A percentile compares a stretch with the other conserved stretches of the same genome.
Evolutionary conservation across 2,888 invertebrate genomes (phyloP).

Genomic region (Hemicrepidius hirtus): DNA sequence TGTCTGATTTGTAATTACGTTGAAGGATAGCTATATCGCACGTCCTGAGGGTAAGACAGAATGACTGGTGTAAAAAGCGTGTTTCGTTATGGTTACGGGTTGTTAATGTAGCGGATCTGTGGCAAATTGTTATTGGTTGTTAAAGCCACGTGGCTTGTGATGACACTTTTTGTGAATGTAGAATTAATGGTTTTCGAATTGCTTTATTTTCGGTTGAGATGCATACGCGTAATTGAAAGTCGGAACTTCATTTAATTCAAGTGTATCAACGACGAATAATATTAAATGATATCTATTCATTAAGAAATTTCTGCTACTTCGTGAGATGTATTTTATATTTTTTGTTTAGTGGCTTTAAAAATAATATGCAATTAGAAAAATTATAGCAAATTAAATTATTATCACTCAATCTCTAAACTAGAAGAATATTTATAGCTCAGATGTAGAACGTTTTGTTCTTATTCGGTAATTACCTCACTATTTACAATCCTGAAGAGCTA

Average conservation of each 20-base stretch:
- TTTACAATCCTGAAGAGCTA: not conserved
- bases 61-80: constrained; percentile 46
- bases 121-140: constrained; percentile 72
- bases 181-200: constrained; percentile 51
- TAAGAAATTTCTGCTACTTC: no score
- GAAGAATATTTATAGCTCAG: no score
- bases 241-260: no score
- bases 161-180: constrained; percentile 59
- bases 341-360: no score
- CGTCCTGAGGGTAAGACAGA: constrained; percentile 8
- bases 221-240: no score
- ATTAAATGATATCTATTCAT: no score
- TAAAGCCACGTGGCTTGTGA: constrained; percentile 69
- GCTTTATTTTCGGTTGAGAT: constrained; percentile 41
- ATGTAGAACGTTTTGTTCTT: not conserved
- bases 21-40: constrained; percentile 26
- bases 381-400: no score
- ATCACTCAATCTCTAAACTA: no score
- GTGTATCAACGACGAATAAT: no score
- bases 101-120: constrained; percentile 71
- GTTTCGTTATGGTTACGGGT: constrained; percentile 67
- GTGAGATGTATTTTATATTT: no score
- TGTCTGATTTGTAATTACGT: not conserved
- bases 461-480: not conserved
- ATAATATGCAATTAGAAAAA: no score